Conservation (phyloP, 2,113 vertebrate genomes). For the Myotis lucifugus region DNA sequence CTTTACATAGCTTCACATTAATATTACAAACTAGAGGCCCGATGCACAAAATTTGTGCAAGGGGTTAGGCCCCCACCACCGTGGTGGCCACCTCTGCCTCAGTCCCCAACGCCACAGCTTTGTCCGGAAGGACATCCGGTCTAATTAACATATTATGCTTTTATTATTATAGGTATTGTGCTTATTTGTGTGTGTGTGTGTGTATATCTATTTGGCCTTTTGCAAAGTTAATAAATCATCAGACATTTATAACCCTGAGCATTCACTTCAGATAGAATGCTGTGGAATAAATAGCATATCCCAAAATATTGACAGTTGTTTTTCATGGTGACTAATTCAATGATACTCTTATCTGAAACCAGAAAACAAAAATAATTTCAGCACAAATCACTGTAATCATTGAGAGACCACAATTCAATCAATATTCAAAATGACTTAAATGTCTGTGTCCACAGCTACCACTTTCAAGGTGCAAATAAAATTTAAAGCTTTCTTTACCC, state of each 20-base stretch:
- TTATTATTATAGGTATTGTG: background rate
- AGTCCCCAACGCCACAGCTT: too few relatives aligned
- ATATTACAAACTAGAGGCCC: background rate
- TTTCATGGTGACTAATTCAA: background rate
- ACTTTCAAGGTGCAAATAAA: background rate
- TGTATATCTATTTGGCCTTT: background rate
- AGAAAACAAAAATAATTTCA: background rate
- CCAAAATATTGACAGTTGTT: background rate
- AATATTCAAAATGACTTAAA: constrained; percentile 6
- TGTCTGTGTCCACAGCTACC: background rate
- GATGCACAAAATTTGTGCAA: too few relatives aligned
- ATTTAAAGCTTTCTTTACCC: background rate
- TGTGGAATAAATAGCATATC: background rate
- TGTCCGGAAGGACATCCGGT: too few relatives aligned
- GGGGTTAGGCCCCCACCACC: too few relatives aligned
- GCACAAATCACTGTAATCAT: background rate
- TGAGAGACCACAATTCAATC: background rate
- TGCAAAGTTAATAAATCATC: background rate
- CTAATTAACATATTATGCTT: too few relatives aligned
- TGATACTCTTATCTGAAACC: background rate
- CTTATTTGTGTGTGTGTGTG: background rate
- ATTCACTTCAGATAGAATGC: background rate
- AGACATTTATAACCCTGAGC: background rate
- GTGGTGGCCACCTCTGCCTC: too few relatives aligned
- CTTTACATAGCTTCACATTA: background rate